phyloP scores from a whole-genome alignment of 2,888 invertebrate species.

The Lutraria lutraria region DNA sequence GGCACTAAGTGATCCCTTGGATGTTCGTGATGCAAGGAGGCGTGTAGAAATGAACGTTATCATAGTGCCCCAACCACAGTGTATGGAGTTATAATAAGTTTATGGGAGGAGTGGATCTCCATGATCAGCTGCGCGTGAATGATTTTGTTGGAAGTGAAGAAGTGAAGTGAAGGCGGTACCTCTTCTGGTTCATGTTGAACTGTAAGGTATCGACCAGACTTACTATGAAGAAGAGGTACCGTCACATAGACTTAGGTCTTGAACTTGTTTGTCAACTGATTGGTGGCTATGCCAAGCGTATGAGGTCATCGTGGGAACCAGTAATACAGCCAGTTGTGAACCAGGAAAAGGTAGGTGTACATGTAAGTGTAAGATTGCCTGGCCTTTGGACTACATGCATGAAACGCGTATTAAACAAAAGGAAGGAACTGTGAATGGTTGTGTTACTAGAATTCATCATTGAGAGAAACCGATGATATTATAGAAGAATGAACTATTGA shows the following conservation, averaged over 20 bases:
- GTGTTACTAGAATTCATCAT: not conserved
- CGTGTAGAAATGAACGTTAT: not conserved
- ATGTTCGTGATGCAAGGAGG: not conserved
- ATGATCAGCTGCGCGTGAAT: conserved; percentile 22
- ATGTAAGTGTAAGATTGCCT: not conserved
- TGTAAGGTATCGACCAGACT: not conserved
- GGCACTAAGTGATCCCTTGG: not conserved
- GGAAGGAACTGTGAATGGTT: not conserved
- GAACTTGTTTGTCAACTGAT: not conserved
- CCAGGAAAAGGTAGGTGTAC: not conserved
- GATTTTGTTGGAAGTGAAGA: not conserved
- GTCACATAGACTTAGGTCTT: not conserved
- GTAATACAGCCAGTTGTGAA: not conserved
- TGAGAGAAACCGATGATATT: no score
- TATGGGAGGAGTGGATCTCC: not conserved
- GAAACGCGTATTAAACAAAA: not conserved
- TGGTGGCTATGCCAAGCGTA: not conserved
- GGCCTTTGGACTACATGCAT: not conserved
- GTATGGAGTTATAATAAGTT: not conserved
- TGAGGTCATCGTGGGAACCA: not conserved
- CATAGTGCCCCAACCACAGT: not conserved
- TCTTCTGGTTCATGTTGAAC: not conserved
- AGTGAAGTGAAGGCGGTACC: not conserved
- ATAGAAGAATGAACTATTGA: no score
- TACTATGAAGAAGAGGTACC: not conserved